Evolutionary conservation across 2,113 vertebrate species (phyloP).

Genomic region (Ciconia stormi): DNA sequence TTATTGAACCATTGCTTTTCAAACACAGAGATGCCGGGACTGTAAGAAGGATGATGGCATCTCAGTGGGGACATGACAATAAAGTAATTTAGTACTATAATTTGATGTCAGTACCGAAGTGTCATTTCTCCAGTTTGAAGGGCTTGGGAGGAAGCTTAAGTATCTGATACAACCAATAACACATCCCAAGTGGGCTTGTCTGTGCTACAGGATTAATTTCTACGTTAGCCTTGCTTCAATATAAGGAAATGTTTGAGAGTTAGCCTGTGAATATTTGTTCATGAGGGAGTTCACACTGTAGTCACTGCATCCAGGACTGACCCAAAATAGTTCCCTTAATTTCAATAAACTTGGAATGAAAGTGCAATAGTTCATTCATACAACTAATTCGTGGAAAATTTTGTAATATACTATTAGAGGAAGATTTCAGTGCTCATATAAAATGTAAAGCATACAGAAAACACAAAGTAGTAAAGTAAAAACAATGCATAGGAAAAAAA

Average conservation of each 20-base stretch:
- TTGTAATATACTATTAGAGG: background rate
- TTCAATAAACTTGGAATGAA: background rate
- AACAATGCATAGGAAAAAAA: background rate
- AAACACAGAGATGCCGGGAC: background rate
- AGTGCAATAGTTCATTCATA: background rate
- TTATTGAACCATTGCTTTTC: conserved; percentile 23
- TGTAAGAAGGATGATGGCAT: background rate
- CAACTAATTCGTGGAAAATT: background rate
- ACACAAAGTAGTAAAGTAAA: background rate
- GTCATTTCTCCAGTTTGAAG: background rate
- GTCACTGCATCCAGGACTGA: background rate
- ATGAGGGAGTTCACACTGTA: background rate
- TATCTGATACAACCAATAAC: background rate
- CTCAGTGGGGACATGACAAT: background rate
- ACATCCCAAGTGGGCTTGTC: background rate
- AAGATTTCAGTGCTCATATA: background rate
- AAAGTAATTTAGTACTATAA: background rate
- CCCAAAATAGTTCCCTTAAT: background rate
- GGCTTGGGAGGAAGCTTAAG: background rate
- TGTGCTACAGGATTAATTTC: background rate
- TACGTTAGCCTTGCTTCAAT: background rate
- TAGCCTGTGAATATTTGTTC: background rate
- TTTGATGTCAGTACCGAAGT: background rate
- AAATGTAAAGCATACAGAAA: background rate
- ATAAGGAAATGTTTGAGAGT: background rate